Evolutionary conservation across 2,797 vertebrate genomes (phyloP).

Genomic region (Nyctibius grandis): DNA sequence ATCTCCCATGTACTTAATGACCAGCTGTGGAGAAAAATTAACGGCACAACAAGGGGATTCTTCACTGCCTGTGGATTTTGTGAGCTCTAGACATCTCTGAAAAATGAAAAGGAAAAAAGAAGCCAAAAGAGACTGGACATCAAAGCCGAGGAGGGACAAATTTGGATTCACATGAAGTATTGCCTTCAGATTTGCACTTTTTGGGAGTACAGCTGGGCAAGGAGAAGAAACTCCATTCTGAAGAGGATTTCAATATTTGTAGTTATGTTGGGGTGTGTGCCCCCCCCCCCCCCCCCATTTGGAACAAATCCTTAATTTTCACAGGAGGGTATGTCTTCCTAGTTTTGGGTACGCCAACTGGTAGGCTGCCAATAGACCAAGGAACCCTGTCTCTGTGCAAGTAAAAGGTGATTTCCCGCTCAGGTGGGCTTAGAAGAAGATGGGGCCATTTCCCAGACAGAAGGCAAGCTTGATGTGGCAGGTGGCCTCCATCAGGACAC

Average conservation of each 20-base stretch:
- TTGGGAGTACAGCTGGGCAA: background rate
- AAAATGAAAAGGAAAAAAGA: background rate
- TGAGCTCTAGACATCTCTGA: background rate
- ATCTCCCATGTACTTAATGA: background rate
- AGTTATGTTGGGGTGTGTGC: fast-evolving
- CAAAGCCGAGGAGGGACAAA: background rate
- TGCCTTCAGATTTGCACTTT: background rate
- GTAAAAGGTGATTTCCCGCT: background rate
- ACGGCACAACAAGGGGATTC: background rate
- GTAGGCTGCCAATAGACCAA: background rate
- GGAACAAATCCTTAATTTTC: background rate
- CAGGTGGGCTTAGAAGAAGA: background rate
- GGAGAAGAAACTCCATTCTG: background rate
- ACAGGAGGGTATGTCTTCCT: background rate
- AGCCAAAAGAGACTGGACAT: background rate
- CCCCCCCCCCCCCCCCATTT: background rate
- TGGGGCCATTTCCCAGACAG: background rate
- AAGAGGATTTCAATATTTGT: background rate
- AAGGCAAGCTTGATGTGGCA: fast-evolving
- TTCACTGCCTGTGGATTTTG: background rate
- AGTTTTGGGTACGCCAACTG: background rate
- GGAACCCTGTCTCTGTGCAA: background rate
- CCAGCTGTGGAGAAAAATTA: background rate
- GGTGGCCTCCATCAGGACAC: background rate
- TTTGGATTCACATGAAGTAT: background rate